Evolutionary conservation across 2,113 vertebrate species (phyloP), one percentile per base, ranked within the genome.

Genomic region (Stictonetta naevosa): DNA sequence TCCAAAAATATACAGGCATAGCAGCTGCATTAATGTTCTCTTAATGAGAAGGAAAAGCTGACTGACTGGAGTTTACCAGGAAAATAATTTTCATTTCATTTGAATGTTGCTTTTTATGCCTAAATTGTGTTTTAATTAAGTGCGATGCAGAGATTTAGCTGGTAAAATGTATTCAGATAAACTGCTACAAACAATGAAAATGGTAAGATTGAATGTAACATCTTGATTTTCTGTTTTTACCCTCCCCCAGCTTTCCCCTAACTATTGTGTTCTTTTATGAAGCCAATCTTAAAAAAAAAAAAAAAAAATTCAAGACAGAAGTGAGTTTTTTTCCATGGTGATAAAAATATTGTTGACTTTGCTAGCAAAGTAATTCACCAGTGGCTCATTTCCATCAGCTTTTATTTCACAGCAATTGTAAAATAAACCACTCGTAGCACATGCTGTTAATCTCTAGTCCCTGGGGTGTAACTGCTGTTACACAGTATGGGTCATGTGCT

Each of bases 371-470:
- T 97, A 97, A 97, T 97, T 98, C 97, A 98, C 95, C 75, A 97
- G 95, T 97, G 95, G 95, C 96, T 97, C 97, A 92, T 98, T 98
- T 97, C 93, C 93, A 97, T 98, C 97, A 92, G 94, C 93, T 96
- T 98, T 97, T 97, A 97, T 97, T 98, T 98, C 97, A 91, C 6
- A 86, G 96, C 96, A 97, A 97, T 98, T 97, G 97, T 98, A 97
- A 98, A 98, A 97, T 95, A 98, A 98, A 97, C 98, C 94, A 97
- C 79, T 98, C 42, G 5, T 97, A 97, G 95, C 95, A 60, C 93
- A 96, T 88, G 96, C 92, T 96, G 97, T 97, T 98, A 98, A 98
- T 97, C 96, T 97, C 88, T 95, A 81, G 95, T 97, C 98, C 96
- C 97, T 94, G 88, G 96, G 64, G 97, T 96, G 90, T 93, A 97